A percentile compares a stretch with the other conserved stretches of the same genome.
These are phyloP conservation scores for Cotesia typhae DNA, from an alignment of 1,140 invertebrate genomes.

Conservation along the genomic window DNA sequence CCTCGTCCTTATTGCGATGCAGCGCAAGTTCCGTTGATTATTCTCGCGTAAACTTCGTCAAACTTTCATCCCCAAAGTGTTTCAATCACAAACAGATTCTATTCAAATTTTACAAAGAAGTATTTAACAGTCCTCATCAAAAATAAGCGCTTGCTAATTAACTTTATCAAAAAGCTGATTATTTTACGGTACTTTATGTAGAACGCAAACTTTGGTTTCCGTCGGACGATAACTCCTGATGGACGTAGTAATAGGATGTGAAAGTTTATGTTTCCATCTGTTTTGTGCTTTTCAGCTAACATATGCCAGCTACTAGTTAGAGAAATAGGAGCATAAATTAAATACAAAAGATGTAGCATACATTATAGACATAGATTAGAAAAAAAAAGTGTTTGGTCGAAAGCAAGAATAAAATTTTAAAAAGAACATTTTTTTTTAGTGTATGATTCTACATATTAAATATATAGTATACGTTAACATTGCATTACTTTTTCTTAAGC, in stretches of 20 bases:
- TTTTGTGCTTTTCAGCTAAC: not conserved
- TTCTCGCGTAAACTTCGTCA: slow-evolving; percentile 26
- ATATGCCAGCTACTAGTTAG: not conserved
- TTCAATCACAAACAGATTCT: slow-evolving; percentile 21
- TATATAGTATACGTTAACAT: too few relatives aligned
- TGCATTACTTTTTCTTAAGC: not conserved
- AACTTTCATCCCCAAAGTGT: slow-evolving; percentile 13
- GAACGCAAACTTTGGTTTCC: not conserved
- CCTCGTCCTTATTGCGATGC: slow-evolving; percentile 3
- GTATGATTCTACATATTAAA: too few relatives aligned
- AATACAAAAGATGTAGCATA: slow-evolving; percentile 7
- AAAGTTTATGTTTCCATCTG: slow-evolving; percentile 24
- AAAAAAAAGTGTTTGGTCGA: too few relatives aligned
- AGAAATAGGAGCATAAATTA: slow-evolving; percentile 18
- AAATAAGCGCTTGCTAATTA: too few relatives aligned
- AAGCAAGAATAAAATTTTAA: too few relatives aligned
- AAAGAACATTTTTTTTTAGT: too few relatives aligned
- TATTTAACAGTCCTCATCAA: too few relatives aligned
- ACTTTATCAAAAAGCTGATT: too few relatives aligned
- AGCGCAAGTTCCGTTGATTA: slow-evolving; percentile 21
- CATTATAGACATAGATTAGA: too few relatives aligned
- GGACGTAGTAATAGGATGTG: slow-evolving; percentile 14
- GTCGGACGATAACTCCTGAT: slow-evolving; percentile 32
- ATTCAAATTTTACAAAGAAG: slow-evolving; percentile 18
- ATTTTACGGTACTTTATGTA: not conserved